Percentiles rank a stretch among this genome's conserved stretches.
These are phyloP conservation scores for Poecilus cupreus DNA, from an alignment of 2,888 invertebrate species.

Conservation along the genomic window DNA sequence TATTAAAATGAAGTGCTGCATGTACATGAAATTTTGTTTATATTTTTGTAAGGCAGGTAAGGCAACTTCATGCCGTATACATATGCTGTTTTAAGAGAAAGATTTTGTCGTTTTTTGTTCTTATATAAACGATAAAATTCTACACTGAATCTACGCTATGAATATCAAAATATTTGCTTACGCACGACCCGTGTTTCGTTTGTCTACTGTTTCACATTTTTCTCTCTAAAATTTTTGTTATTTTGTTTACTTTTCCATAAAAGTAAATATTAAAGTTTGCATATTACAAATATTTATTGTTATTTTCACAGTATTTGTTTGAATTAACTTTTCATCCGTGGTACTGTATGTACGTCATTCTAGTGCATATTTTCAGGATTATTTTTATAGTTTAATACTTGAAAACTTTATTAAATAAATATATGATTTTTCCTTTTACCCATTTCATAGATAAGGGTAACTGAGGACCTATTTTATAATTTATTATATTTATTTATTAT, in stretches of 20 bases:
- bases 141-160: not conserved
- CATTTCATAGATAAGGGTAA: too few relatives aligned
- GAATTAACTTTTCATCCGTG: too few relatives aligned
- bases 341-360: too few relatives aligned
- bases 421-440: too few relatives aligned
- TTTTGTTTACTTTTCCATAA: not conserved
- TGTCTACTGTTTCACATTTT: not conserved
- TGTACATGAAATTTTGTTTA: not conserved
- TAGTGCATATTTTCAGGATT: too few relatives aligned
- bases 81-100: not conserved
- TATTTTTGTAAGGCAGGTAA: not conserved
- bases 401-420: too few relatives aligned
- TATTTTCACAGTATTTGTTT: too few relatives aligned
- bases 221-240: conserved; percentile 1
- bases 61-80: not conserved
- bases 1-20: not conserved
- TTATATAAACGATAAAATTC: not conserved
- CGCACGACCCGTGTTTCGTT: not conserved
- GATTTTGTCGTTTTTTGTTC: conserved; percentile 4
- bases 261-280: not conserved
- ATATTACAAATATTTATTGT: too few relatives aligned
- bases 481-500: too few relatives aligned
- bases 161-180: conserved; percentile 27
- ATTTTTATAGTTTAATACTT: too few relatives aligned
- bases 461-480: too few relatives aligned